Evolutionary conservation across 2,113 vertebrate genomes (phyloP).

Genomic region (Poicephalus meyeri): DNA sequence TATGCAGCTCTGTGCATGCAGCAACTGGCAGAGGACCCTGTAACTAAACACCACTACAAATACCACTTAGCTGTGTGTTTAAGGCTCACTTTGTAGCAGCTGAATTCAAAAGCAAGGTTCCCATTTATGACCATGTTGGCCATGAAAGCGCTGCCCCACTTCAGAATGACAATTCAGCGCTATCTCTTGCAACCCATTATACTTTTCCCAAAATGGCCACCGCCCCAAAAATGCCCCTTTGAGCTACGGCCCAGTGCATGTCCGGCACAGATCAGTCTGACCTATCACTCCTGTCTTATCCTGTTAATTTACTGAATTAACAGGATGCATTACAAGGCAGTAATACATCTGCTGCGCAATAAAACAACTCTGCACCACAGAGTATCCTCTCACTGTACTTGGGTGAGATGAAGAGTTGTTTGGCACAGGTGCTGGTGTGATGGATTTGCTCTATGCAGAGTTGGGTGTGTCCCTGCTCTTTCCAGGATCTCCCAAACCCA

Average conservation of each 20-base stretch:
- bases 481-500: neutral
- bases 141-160: neutral
- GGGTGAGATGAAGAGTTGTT: neutral
- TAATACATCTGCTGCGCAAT: neutral
- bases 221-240: neutral
- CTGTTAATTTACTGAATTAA: neutral
- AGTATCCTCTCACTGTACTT: neutral
- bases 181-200: neutral
- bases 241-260: neutral
- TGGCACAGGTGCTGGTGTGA: neutral
- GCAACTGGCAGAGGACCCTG: neutral
- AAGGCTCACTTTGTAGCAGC: neutral
- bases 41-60: neutral
- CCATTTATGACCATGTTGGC: neutral
- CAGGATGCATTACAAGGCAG: neutral
- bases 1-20: neutral
- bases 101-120: neutral
- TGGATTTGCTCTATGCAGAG: neutral
- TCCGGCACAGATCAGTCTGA: neutral
- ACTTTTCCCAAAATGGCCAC: neutral
- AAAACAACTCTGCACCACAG: rapidly evolving
- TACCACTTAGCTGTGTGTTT: neutral
- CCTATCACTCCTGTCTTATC: neutral
- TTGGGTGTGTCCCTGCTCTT: neutral
- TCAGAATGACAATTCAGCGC: neutral